phyloP scores from a whole-genome alignment of 2,113 vertebrate genomes.

The Collichthys lucidus region DNA sequence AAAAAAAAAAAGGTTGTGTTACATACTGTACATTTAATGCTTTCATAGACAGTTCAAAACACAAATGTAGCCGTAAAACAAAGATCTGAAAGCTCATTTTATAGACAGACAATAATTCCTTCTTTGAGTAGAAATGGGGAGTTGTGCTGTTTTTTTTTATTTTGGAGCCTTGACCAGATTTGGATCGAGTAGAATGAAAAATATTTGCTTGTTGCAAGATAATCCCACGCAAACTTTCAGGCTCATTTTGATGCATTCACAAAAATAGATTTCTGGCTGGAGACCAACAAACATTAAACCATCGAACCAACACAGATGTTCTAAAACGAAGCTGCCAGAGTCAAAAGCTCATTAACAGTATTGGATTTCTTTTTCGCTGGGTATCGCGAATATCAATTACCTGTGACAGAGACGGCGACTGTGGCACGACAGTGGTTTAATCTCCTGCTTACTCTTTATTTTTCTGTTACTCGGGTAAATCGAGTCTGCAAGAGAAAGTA shows the following conservation, averaged over 20 bases:
- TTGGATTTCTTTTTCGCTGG: background rate
- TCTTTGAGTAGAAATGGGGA: background rate
- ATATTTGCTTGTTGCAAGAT: background rate
- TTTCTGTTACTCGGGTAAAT: background rate
- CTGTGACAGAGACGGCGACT: too few relatives aligned
- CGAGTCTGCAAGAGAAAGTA: background rate
- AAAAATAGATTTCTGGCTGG: constrained; percentile 24
- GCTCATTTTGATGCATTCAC: background rate
- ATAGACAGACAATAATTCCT: background rate
- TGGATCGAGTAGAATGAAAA: background rate
- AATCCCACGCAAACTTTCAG: background rate
- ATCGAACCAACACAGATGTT: constrained; percentile 16
- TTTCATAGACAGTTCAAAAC: background rate
- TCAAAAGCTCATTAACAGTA: background rate
- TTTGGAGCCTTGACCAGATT: background rate
- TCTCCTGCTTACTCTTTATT: background rate
- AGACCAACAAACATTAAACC: background rate
- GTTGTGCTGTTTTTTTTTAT: background rate
- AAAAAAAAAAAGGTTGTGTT: background rate
- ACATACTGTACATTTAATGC: background rate
- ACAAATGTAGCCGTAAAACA: too few relatives aligned
- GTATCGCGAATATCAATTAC: background rate
- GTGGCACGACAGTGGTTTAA: background rate
- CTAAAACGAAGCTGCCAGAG: constrained; percentile 17
- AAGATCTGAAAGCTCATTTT: background rate